Evolutionary conservation across 2,888 invertebrate species (phyloP), one percentile per base, ranked within the genome.

Genomic region (Pachliopta kotzebuea): DNA sequence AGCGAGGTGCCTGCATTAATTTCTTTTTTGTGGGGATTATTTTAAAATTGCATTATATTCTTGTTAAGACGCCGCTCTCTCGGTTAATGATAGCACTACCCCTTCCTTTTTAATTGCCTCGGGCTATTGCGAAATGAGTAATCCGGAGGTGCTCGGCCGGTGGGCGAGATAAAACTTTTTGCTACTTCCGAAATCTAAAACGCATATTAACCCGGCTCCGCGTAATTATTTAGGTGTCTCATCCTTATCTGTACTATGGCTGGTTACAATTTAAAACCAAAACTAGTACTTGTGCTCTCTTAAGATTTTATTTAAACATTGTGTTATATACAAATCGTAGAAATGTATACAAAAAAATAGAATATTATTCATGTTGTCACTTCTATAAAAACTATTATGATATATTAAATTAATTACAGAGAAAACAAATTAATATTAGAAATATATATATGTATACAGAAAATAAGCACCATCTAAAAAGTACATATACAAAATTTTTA

Each of bases 31-130:
- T 81, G 88, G 86, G 90, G 90, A 90, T 91, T 91, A 91, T 90
- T 91, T 90, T 90, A 88, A 90, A 91, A 91, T 90, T 91, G 91
- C 91, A 90, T 91, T 91, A 91, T 90, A 90, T 89, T 90, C 90
- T 88, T 90, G 90, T 90, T 90, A 90, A 89, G 90, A 87, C 85
- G 86, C 80, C 84, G 83, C 80, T 83, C 85, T 83, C 84, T 84
- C 80, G 86, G 87, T 86, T 90, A 89, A 90, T 87, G 90, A 88
- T 90, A 88, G 81, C 82, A 90, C 85, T 90, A 90, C 90, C 91
- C 90, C 83, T 90, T 91, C 85, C 86, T 86, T 89, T 88, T 90
- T 88, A 90, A 90, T 90, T 91, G 91, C 91, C 88, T 74, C 74
- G 76, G 88, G 91, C 90, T 88, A 90, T 88, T 88, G 89, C 89